Base-by-base conservation (phyloP, 2,113 vertebrate species). In the Plotosus lineatus region DNA sequence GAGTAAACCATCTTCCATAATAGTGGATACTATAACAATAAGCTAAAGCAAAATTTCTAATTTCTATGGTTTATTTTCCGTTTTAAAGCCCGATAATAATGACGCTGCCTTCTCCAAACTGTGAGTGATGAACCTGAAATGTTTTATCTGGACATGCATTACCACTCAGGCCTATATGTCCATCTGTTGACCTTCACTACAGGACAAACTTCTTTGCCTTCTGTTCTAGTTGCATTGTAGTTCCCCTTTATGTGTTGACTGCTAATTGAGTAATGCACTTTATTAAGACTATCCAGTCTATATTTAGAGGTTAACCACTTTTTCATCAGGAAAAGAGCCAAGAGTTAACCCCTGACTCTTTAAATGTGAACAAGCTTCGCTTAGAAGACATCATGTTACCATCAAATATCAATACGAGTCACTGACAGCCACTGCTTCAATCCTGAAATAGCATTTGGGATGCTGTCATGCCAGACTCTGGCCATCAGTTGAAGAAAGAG, bases 381-480 rank as follows among this genome's bases (percentile, higher is more conserved):
- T 53, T 38, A 26, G 19, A 12, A 36, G 31, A 48, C 46, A 81
- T 81, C 48, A 66, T 74, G 48, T 44, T 33, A 26, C 71, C 79
- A 55, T 81, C 60, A 75, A n/a, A 26, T 50, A n/a, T 81, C 72
- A 66, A 44, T n/a, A 60, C 71, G 42, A 23, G 21, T 72, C 36
- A 38, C 36, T 65, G 79, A 81, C 79, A 66, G 58, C 60, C 56
- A 63, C 11, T 53, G 60, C 19, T 36, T 55, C 72, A 26, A 26
- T 75, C 79, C 42, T 60, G 72, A 75, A 81, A 81, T 81, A 81
- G 79, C 17, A 60, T 75, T 81, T 66, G 65, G 58, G 60, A 75
- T 44, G 72, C 79, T 74, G 79, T 75, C 79, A 81, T 17, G 28
- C 69, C 71, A 53, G 58, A 81, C 31, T 81, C 69, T 80, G 79